Evolutionary conservation across 2,797 vertebrate species (phyloP).

Genomic region (Antrozous pallidus): DNA sequence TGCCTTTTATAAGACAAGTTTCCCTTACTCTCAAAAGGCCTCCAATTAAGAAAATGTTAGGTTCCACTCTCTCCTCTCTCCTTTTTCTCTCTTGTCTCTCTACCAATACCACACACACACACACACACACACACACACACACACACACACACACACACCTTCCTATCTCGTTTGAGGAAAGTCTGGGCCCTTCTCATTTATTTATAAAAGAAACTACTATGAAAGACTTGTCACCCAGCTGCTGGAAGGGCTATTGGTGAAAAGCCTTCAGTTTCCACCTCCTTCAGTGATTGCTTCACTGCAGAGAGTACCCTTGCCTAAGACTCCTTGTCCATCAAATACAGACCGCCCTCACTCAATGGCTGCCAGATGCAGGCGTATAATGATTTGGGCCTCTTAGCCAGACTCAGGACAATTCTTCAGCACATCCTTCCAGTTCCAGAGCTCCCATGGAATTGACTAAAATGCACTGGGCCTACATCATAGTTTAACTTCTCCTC

Average conservation of each 20-base stretch:
- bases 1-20: not conserved
- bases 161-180: not conserved
- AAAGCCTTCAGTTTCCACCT: not conserved
- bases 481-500: not conserved
- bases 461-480: accelerated
- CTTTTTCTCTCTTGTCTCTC: not conserved
- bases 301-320: not conserved
- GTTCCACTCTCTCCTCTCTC: not conserved
- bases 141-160: not conserved
- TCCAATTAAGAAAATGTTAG: not conserved
- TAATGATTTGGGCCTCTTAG: not conserved
- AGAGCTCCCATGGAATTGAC: not conserved
- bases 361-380: not conserved
- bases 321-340: not conserved
- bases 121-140: not conserved
- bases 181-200: not conserved
- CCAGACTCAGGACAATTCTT: not conserved
- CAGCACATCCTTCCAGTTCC: not conserved
- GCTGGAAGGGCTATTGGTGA: not conserved
- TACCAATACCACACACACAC: not conserved
- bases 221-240: not conserved
- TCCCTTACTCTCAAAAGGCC: not conserved
- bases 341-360: not conserved
- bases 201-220: not conserved
- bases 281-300: not conserved